These are phyloP conservation scores for Micrastur ruficollis DNA, from an alignment of 2,797 vertebrate species.

Conservation along the genomic window DNA sequence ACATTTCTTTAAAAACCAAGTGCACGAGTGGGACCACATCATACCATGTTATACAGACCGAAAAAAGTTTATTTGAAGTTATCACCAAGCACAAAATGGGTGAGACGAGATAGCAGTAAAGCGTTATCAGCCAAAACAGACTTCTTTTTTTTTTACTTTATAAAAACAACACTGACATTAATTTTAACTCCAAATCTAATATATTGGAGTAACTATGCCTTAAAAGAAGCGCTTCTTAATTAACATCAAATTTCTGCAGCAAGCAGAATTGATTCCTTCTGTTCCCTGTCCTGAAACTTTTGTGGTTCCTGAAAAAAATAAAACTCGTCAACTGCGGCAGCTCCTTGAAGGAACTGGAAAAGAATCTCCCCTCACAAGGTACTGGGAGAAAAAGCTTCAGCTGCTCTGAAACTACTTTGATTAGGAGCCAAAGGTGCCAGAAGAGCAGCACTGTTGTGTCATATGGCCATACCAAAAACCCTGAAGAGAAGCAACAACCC, in stretches of 20 bases:
- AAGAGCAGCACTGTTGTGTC: background rate
- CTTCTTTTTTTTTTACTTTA: background rate
- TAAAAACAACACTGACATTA: background rate
- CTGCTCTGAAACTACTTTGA: background rate
- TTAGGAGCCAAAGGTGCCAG: background rate
- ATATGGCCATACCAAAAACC: background rate
- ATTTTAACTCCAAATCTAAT: background rate
- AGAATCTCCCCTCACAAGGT: background rate
- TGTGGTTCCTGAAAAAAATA: background rate
- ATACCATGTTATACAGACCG: accelerated
- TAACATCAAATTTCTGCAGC: background rate
- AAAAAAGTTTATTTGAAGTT: background rate
- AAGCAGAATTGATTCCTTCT: background rate
- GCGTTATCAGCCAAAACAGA: constrained; percentile 22
- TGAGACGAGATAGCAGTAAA: background rate
- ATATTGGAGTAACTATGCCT: background rate
- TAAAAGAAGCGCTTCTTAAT: background rate
- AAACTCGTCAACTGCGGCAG: background rate
- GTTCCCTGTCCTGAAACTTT: background rate
- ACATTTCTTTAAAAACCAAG: background rate
- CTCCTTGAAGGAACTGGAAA: background rate
- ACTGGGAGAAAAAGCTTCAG: background rate
- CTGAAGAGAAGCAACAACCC: background rate
- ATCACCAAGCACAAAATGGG: background rate
- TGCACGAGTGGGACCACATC: background rate